Evolutionary conservation across 2,113 vertebrate genomes (phyloP), one percentile per base, ranked within the genome.

Genomic region (Rhynchomys soricoides): DNA sequence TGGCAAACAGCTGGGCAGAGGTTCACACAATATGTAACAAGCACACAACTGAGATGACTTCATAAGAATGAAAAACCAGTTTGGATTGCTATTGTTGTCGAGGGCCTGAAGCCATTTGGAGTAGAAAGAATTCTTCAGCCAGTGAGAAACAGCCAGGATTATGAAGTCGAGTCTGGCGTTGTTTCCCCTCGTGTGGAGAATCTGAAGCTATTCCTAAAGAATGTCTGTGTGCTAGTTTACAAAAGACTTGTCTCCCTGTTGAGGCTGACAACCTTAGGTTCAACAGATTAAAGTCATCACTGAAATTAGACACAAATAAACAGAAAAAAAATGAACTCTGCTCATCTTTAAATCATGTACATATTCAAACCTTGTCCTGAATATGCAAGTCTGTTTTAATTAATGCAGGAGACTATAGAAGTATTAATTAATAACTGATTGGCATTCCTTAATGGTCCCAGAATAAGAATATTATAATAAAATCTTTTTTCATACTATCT

Each of bases 1-100:
- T 96, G 86, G 93, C 96, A 96, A 96, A 95, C 48, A 59, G 68
- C 91, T 74, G 82, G 68, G 78, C 85, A 95, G 43, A 74, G 82
- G 92, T 95, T 97, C 86, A 89, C 94, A 88, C 92, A 91, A 95
- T 37, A 95, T 40, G 68, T 93, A 95, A 97, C 95, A 97, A 91
- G 96, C 95, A 91, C 62, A 91, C 93, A 59, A 82, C 66, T 89
- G 73, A 92, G 29, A 40, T 45, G 48, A 94, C 91, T 91, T 92
- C 86, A 55, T 90, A 92, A 95, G 93, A 92, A 97, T 91, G 91
- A 91, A 96, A 96, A 97, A 94, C 68, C 96, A 92, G 81, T 95
- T 95, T 95, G 83, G 34, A 94, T 89, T 64, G 31, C 73, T 93
- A 52, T 81, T 95, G 70, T 59, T 55, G 43, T 85, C 93, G 75